Conservation (phyloP, 2,888 invertebrate species). For the Harpalus rubripes region DNA sequence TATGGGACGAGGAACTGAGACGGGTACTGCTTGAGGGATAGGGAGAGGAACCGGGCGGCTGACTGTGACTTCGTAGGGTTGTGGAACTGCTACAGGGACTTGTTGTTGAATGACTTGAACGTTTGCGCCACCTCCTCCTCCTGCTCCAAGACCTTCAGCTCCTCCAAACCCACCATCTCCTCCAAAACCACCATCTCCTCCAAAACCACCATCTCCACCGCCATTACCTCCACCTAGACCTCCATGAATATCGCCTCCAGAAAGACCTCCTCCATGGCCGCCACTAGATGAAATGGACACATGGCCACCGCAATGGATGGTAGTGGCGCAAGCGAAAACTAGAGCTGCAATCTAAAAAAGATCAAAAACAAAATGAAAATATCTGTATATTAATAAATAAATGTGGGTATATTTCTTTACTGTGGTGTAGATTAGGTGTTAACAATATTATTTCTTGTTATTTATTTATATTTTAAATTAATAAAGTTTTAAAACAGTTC, state of each 20-base stretch:
- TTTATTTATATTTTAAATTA: too few species aligned
- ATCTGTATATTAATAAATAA: background rate
- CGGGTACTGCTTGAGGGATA: slow-evolving; percentile 79
- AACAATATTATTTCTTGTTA: too few species aligned
- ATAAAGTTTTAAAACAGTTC: too few species aligned
- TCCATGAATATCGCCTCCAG: slow-evolving; percentile 6
- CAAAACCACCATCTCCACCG: slow-evolving; percentile 37
- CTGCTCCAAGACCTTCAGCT: slow-evolving; percentile 54
- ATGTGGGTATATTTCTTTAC: too few species aligned
- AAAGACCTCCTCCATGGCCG: background rate
- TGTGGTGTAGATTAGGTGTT: too few species aligned
- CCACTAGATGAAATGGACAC: background rate
- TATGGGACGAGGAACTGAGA: slow-evolving; percentile 78
- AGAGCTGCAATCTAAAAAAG: slow-evolving; percentile 72
- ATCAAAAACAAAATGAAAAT: background rate
- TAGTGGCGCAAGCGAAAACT: slow-evolving; percentile 69
- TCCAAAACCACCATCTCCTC: slow-evolving; percentile 59
- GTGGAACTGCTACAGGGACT: slow-evolving; percentile 75
- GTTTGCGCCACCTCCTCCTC: slow-evolving; percentile 71
- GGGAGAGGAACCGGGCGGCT: slow-evolving; percentile 79
- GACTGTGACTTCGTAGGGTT: slow-evolving; percentile 76
- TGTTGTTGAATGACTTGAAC: slow-evolving; percentile 74
- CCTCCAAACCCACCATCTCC: slow-evolving; percentile 40
- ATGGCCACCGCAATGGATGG: slow-evolving; percentile 66
- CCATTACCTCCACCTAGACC: background rate